Percentiles rank a stretch among this genome's conserved stretches.
phyloP scores from a whole-genome alignment of 2,888 invertebrate species.

The Autographa gamma region DNA sequence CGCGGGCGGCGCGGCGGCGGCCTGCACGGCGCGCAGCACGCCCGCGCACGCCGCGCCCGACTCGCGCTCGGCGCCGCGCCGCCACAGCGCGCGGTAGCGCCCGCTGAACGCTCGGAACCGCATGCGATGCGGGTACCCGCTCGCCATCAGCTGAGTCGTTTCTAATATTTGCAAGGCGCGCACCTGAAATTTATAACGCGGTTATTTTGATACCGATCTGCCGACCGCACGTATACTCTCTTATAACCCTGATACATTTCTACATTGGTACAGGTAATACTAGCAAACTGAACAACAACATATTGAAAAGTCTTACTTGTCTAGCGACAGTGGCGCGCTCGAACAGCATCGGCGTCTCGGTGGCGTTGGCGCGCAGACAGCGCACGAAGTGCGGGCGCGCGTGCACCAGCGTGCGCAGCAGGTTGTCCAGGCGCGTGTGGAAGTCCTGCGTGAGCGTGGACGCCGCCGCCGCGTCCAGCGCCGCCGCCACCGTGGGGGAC shows the following conservation, averaged over 20 bases:
- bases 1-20: slow-evolving; percentile 94
- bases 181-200: slow-evolving; percentile 82
- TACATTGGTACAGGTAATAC: too few species aligned
- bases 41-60: slow-evolving; percentile 89
- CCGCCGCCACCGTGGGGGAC: slow-evolving; percentile 96
- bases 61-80: slow-evolving; percentile 91
- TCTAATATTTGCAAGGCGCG: slow-evolving; percentile 97
- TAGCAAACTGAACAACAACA: background rate
- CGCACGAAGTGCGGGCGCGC: slow-evolving; percentile 98
- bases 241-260: too few species aligned
- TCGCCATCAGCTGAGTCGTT: slow-evolving; percentile 98
- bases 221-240: too few species aligned
- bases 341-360: slow-evolving; percentile 94
- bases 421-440: slow-evolving; percentile 97
- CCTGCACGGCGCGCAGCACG: slow-evolving; percentile 94
- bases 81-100: slow-evolving; percentile 95
- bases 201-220: background rate
- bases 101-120: slow-evolving; percentile 97
- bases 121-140: slow-evolving; percentile 98
- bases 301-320: slow-evolving; percentile 89
- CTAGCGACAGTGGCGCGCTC: slow-evolving; percentile 95
- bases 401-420: slow-evolving; percentile 96
- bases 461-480: slow-evolving; percentile 93
- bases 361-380: slow-evolving; percentile 96
- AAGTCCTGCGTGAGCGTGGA: slow-evolving; percentile 98